A percentile compares a stretch with the other conserved stretches of the same genome.
Evolutionary conservation across 2,888 invertebrate genomes (phyloP).

Genomic region (Habroteleia sp.): DNA sequence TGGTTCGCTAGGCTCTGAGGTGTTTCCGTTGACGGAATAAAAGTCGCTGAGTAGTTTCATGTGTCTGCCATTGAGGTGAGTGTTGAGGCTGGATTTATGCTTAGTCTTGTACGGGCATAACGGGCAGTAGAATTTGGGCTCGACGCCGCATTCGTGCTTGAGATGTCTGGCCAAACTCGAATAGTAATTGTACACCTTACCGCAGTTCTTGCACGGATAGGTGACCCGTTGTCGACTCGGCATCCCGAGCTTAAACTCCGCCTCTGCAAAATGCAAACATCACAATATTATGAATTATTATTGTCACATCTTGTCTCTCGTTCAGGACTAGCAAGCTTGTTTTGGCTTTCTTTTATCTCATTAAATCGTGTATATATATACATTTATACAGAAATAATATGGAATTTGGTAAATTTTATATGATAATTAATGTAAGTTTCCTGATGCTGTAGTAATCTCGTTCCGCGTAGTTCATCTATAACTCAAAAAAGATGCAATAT

Average conservation of each 20-base stretch:
- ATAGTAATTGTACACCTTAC: slow-evolving; percentile 81
- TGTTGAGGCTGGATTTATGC: slow-evolving; percentile 76
- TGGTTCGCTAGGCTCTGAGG: slow-evolving; percentile 36
- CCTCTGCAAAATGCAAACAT: slow-evolving; percentile 52
- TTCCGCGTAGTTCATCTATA: too few species aligned
- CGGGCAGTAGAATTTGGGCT: slow-evolving; percentile 81
- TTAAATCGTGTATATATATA: too few species aligned
- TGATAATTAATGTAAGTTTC: too few species aligned
- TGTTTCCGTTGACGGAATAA: slow-evolving; percentile 69
- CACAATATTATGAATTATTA: slow-evolving; percentile 44
- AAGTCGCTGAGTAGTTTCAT: slow-evolving; percentile 73
- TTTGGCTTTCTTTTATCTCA: slow-evolving; percentile 5
- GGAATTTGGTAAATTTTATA: too few species aligned
- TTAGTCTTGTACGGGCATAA: slow-evolving; percentile 80
- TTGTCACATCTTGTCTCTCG: slow-evolving; percentile 7
- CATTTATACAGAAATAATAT: too few species aligned
- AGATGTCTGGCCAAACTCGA: slow-evolving; percentile 80
- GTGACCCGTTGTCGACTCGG: slow-evolving; percentile 42
- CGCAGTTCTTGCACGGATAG: slow-evolving; percentile 79
- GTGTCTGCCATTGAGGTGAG: slow-evolving; percentile 78
- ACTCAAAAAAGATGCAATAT: too few species aligned
- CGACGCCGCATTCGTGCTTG: slow-evolving; percentile 82
- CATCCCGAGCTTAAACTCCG: slow-evolving; percentile 41
- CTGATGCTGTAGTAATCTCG: too few species aligned
- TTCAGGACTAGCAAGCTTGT: slow-evolving; percentile 36